Evolutionary conservation across 1,140 invertebrate genomes (phyloP).

Genomic region (Leguminivora glycinivorella): DNA sequence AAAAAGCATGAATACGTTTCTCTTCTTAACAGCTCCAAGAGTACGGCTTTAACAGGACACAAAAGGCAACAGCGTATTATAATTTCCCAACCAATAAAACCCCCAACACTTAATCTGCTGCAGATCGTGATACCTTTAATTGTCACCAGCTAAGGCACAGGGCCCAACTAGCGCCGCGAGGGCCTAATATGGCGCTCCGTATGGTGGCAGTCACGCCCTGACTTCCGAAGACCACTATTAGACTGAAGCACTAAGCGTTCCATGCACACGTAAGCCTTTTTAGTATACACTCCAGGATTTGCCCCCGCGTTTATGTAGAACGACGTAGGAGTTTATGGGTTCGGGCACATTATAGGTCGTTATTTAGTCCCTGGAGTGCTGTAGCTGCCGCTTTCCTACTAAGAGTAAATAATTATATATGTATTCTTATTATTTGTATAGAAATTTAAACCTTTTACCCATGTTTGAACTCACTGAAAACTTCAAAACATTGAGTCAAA

Average conservation of each 20-base stretch:
- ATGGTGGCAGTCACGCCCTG: constrained; percentile 24
- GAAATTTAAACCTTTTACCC: not conserved
- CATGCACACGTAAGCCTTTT: not conserved
- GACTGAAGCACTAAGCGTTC: not conserved
- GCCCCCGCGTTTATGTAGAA: constrained; percentile 6
- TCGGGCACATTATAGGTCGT: not conserved
- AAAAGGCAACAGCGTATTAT: constrained; percentile 16
- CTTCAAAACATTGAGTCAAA: too few relatives aligned
- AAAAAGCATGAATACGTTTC: too few relatives aligned
- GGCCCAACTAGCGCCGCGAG: constrained; percentile 7
- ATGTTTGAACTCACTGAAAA: too few relatives aligned
- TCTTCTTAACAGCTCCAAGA: not conserved
- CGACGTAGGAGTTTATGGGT: constrained; percentile 7
- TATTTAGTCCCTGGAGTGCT: not conserved
- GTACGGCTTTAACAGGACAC: not conserved
- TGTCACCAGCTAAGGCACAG: constrained; percentile 16
- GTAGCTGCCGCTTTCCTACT: not conserved
- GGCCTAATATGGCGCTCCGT: constrained; percentile 10
- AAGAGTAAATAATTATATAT: not conserved
- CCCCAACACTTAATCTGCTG: constrained; percentile 21
- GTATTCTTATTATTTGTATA: not conserved
- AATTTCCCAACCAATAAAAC: constrained; percentile 17
- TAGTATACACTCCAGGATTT: not conserved
- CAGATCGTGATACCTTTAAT: constrained; percentile 26
- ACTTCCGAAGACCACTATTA: constrained; percentile 1